A percentile compares a stretch with the other conserved stretches of the same genome.
phyloP scores from a whole-genome alignment of 1,140 invertebrate species.

The Luehdorfia chinensis region DNA sequence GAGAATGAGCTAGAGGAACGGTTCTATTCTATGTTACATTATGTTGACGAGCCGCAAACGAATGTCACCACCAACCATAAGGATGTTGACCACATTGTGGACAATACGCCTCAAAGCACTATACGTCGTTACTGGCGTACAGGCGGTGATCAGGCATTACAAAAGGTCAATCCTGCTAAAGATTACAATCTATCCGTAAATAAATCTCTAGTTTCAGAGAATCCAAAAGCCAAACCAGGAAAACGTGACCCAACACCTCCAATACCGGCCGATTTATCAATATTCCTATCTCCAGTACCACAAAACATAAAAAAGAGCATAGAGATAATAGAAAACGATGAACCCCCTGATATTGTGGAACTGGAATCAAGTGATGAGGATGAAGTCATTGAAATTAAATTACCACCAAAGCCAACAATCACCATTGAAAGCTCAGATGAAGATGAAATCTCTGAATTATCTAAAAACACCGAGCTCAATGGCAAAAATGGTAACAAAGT shows the following conservation, averaged over 20 bases:
- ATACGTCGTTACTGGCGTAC: conserved; percentile 62
- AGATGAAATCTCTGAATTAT: conserved; percentile 45
- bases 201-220: conserved; percentile 20
- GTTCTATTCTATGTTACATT: conserved; percentile 68
- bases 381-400: conserved; percentile 67
- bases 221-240: conserved; percentile 39
- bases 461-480: conserved; percentile 14
- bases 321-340: conserved; percentile 51
- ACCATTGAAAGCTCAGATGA: conserved; percentile 75
- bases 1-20: conserved; percentile 68
- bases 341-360: conserved; percentile 35
- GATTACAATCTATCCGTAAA: conserved; percentile 21
- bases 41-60: conserved; percentile 56
- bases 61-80: conserved; percentile 38
- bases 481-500: conserved; percentile 21
- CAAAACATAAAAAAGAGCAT: conserved; percentile 50
- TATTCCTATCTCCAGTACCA: conserved; percentile 51
- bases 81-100: conserved; percentile 30
- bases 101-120: conserved; percentile 44
- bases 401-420: conserved; percentile 66
- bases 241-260: conserved; percentile 19
- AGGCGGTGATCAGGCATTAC: conserved; percentile 35
- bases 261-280: conserved; percentile 36
- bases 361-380: conserved; percentile 68
- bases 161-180: conserved; percentile 46